Evolutionary conservation across 1,140 invertebrate genomes (phyloP), one percentile per base, ranked within the genome.

Genomic region (Scaptomyza pallida): DNA sequence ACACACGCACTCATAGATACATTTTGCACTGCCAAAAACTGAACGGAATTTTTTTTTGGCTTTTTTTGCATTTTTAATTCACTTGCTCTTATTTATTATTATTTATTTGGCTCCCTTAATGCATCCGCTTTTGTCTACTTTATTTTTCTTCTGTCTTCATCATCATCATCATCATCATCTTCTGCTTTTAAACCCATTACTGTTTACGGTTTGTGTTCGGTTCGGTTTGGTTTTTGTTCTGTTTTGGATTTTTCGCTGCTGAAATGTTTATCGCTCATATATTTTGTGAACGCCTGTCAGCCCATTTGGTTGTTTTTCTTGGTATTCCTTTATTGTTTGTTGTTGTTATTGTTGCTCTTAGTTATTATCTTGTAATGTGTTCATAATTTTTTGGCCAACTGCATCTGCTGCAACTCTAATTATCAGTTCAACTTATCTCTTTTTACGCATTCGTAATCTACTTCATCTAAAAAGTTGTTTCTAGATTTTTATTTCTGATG

Each of bases 191-290:
- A 26, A 48, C 40, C 40, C 26, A 56, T 68, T 73, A 47, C 59
- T 80, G 78, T 80, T 80, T 80, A 80, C 74, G 37, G 59, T 19
- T 40, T 30, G 33, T 10, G 8, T 33, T 43, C 21, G 5, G 13
- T 47, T 5, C 21, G n/a, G 10, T 56, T 19, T 30, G 6, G 9
- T 56, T 64, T 44, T 64, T 59, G 51, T 75, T n/a, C n/a, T n/a
- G n/a, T n/a, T n/a, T n/a, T n/a, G n/a, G n/a, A n/a, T n/a, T n/a
- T n/a, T 60, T 17, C 52, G 8, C 41, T 41, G 57, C 51, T 59
- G 78, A 72, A 68, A 63, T 78, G 76, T 80, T 80, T 82, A 80
- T 77, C 26, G 57, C 52, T 44, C 50, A 55, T 68, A 64, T 64
- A 72, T 60, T 23, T 23, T 75, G 13, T 33, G 35, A 41, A 12